These are phyloP conservation scores for Numenius arquata DNA, from an alignment of 2,113 vertebrate genomes.

Conservation along the genomic window DNA sequence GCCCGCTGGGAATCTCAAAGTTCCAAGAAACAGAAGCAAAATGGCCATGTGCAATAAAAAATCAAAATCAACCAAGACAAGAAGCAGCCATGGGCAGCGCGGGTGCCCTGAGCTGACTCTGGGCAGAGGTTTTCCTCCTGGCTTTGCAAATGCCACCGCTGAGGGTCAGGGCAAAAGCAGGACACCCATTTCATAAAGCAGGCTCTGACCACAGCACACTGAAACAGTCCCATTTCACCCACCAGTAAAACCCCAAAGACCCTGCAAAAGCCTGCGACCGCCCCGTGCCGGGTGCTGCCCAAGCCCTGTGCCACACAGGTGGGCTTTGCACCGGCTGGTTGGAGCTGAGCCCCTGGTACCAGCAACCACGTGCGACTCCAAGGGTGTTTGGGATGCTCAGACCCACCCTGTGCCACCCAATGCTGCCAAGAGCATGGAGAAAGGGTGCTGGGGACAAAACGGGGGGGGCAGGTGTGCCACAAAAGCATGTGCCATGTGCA, in stretches of 20 bases:
- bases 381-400: background rate
- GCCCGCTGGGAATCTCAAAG: background rate
- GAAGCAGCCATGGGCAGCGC: fast-evolving
- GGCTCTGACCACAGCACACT: background rate
- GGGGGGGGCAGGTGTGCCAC: fast-evolving
- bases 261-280: background rate
- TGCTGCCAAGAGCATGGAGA: background rate
- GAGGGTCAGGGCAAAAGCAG: background rate
- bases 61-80: background rate
- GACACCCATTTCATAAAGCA: fast-evolving
- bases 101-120: background rate
- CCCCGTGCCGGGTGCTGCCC: background rate
- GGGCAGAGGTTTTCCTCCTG: background rate
- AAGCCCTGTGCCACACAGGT: fast-evolving
- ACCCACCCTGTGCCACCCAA: background rate
- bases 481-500: fast-evolving
- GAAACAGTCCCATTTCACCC: background rate
- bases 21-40: background rate
- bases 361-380: fast-evolving
- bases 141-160: fast-evolving
- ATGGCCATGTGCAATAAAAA: background rate
- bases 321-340: fast-evolving
- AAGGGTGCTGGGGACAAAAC: background rate
- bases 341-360: background rate
- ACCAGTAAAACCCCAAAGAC: background rate